Evolutionary conservation across 2,888 invertebrate genomes (phyloP), one percentile per base, ranked within the genome.

Genomic region (Brachylomia viminalis): DNA sequence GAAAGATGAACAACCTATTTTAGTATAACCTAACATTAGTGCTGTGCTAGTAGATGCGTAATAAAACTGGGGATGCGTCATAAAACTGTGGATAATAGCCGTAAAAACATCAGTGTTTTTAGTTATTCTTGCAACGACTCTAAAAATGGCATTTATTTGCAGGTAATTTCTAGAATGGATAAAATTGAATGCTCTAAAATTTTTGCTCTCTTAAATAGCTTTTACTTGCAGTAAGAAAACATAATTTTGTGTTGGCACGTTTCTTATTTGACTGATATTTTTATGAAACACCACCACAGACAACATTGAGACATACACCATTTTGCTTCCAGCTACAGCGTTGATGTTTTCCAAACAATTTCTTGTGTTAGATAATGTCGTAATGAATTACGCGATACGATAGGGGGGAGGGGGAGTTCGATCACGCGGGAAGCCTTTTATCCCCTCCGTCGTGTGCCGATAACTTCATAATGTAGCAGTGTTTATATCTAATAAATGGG

Each of bases 331-430:
- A 69, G 38, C 47, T 54, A 67, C 74, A 70, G 70, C 75, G 82
- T 81, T 86, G 87, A 92, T 90, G 90, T 87, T 92, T 91, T 88
- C 88, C 88, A 90, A 92, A 92, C 92, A 92, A 91, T 92, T 90
- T 91, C 90, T 91, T 90, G 86, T 83, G 89, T 89, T 88, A 87
- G 90, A 91, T 91, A 92, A 92, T 90, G 90, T 91, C 88, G 88
- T 91, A 92, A 93, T 94, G 92, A 92, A 93, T 92, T 91, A 92
- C 90, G 84, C 86, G 85, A 87, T 88, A 86, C 87, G 82, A 82
- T 84, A 75, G 61, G 81, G 80, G 84, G 71, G 45, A 20, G 81
- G 80, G 88, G 86, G 83, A 66, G 79, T 71, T 88, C 87, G 85
- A 89, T 88, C 89, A 89, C 66, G 75, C 79, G 75, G 77, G 74